phyloP scores from a whole-genome alignment of 1,140 invertebrate species.

The Pissodes strobi region DNA sequence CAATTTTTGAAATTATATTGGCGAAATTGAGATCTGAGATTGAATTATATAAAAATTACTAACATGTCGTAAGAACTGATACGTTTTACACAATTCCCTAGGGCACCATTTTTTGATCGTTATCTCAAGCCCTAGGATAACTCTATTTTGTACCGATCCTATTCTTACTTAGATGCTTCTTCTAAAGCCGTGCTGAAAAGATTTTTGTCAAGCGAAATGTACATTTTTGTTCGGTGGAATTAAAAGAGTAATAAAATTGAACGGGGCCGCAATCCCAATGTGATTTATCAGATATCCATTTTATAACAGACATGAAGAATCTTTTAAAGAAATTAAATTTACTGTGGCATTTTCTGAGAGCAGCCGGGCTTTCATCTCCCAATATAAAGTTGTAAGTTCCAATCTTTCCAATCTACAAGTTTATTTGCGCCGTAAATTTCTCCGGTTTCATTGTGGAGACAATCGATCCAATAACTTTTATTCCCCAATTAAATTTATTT shows the following conservation, averaged over 20 bases:
- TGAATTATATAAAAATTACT: too few relatives aligned
- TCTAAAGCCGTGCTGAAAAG: too few relatives aligned
- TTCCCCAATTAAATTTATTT: constrained; percentile 18
- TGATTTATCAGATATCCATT: constrained; percentile 28
- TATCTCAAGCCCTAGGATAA: too few relatives aligned
- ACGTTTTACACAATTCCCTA: too few relatives aligned
- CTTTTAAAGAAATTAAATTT: constrained; percentile 37
- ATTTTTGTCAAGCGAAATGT: too few relatives aligned
- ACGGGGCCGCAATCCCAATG: constrained; percentile 15
- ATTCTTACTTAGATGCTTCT: too few relatives aligned
- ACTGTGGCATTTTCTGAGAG: constrained; percentile 17
- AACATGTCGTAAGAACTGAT: too few relatives aligned
- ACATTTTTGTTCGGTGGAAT: constrained; percentile 3
- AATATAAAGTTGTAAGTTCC: constrained; percentile 20
- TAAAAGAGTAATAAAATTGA: constrained; percentile 26
- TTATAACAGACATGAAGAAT: constrained; percentile 26
- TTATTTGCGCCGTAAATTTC: constrained; percentile 26
- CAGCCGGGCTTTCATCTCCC: constrained; percentile 10
- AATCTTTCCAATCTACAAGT: constrained; percentile 30
- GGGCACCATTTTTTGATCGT: too few relatives aligned
- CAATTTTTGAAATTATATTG: too few relatives aligned
- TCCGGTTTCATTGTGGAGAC: constrained; percentile 12
- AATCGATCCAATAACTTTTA: constrained; percentile 20
- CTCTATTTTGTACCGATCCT: too few relatives aligned
- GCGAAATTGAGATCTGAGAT: too few relatives aligned